Base-by-base conservation (phyloP, 1,140 invertebrate genomes). In the Trissolcus basalis region DNA sequence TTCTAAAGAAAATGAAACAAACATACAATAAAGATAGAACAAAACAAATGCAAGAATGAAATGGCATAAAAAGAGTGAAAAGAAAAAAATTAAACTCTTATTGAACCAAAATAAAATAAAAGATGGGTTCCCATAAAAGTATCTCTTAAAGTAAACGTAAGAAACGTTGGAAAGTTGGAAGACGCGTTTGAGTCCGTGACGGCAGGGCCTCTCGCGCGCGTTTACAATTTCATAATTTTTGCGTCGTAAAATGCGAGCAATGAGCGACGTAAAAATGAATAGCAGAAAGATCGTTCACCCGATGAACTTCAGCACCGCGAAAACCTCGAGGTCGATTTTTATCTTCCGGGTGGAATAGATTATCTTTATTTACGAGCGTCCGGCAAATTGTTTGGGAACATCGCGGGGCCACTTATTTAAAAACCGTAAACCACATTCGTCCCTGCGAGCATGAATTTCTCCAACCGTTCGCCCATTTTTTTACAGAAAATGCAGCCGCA, bases 321-420 rank as follows among this genome's bases (percentile, higher is more conserved):
- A 81, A 79, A 81, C 79, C n/a, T n/a, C n/a, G n/a, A n/a, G n/a
- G n/a, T n/a, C 58, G 60, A 87, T 86, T 87, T 88, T 87, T 87
- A 87, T 86, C 86, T 88, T 87, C 86, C 86, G 86, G 82, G 85
- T 87, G 76, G 87, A 87, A 88, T 87, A 88, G 86, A 88, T 88
- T 88, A 88, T 87, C 86, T 85, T 88, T 88, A 87, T 88, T 88
- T 88, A 87, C 86, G 86, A 87, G 84, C 86, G 81, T 64, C 56
- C 83, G 80, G 85, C 82, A 86, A 87, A 87, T 87, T 86, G 85
- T 87, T 88, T 87, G 85, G 82, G 82, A 86, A 83, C 5, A 35
- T 6, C 5, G 10, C 80, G 78, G 84, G 80, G 80, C 78, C 84
- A 82, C 83, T 87, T 86, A 87, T 88, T 87, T 87, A 88, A 85